Conservation (phyloP, 2,888 invertebrate species). For the Flexamia atlantica region DNA sequence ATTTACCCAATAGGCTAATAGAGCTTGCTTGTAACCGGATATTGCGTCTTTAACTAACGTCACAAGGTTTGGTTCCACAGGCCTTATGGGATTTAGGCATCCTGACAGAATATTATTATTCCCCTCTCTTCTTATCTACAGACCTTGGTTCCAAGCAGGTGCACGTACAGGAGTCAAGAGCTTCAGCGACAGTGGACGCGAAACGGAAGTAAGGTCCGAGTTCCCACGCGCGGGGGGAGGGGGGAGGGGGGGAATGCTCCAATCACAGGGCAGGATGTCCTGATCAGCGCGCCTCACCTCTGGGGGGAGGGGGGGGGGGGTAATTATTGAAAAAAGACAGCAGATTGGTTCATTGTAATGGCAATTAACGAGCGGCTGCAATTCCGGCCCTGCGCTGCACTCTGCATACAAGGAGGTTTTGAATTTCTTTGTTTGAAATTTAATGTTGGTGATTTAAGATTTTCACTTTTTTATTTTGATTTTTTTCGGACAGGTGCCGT, state of each 20-base stretch:
- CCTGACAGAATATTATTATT: too few species aligned
- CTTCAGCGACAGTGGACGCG: background rate
- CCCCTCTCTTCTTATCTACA: too few species aligned
- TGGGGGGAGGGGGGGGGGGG: background rate
- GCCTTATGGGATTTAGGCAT: too few species aligned
- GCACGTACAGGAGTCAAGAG: background rate
- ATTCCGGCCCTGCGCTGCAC: constrained; percentile 7
- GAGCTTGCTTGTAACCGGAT: too few species aligned
- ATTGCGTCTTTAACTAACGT: too few species aligned
- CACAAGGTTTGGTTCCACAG: too few species aligned
- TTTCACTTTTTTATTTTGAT: too few species aligned
- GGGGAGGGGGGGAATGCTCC: background rate
- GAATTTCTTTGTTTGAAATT: too few species aligned
- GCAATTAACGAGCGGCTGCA: constrained; percentile 1
- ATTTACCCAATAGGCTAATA: too few species aligned
- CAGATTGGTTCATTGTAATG: constrained; percentile 10
- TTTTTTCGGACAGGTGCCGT: too few species aligned
- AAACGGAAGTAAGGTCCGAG: constrained; percentile 42
- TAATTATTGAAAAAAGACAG: constrained; percentile 30
- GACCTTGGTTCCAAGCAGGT: constrained; percentile 17
- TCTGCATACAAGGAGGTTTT: too few species aligned
- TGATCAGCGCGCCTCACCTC: constrained; percentile 51
- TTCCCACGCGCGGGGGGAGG: background rate
- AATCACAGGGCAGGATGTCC: constrained; percentile 29
- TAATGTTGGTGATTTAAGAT: too few species aligned